Conservation (phyloP, 2,888 invertebrate genomes). For the Sacculina carcini region DNA sequence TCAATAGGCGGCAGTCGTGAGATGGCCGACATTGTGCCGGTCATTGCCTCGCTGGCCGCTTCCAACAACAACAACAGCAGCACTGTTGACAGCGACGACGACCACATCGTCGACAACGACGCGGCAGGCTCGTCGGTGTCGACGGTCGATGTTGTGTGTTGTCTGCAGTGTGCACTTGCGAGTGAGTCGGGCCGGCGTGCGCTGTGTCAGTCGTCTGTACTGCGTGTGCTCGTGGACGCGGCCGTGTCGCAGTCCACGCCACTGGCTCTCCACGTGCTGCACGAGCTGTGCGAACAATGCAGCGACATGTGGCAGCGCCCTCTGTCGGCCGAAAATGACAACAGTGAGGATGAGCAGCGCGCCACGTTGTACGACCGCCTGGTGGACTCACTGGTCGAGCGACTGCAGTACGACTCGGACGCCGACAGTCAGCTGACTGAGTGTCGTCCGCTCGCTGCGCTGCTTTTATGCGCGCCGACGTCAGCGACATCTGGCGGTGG, state of each 20-base stretch:
- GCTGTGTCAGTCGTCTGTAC: too few relatives aligned
- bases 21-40: slow-evolving; percentile 34
- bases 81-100: too few relatives aligned
- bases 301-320: background rate
- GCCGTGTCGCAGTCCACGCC: too few relatives aligned
- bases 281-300: background rate
- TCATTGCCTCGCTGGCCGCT: too few relatives aligned
- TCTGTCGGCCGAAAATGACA: background rate
- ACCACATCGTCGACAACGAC: slow-evolving; percentile 27
- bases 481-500: too few relatives aligned
- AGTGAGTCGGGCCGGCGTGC: background rate
- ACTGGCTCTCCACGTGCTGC: background rate
- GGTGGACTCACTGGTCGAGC: background rate
- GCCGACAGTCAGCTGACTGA: background rate
- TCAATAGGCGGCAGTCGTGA: slow-evolving; percentile 36
- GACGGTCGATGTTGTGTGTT: background rate
- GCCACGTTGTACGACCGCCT: background rate
- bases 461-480: background rate
- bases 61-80: too few relatives aligned
- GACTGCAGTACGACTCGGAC: background rate
- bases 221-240: background rate
- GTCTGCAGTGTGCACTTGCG: background rate
- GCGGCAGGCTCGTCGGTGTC: slow-evolving; percentile 24
- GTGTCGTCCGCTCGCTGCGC: background rate
- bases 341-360: background rate